phyloP scores from a whole-genome alignment of 1,140 invertebrate genomes.

The Frieseomelitta varia region DNA sequence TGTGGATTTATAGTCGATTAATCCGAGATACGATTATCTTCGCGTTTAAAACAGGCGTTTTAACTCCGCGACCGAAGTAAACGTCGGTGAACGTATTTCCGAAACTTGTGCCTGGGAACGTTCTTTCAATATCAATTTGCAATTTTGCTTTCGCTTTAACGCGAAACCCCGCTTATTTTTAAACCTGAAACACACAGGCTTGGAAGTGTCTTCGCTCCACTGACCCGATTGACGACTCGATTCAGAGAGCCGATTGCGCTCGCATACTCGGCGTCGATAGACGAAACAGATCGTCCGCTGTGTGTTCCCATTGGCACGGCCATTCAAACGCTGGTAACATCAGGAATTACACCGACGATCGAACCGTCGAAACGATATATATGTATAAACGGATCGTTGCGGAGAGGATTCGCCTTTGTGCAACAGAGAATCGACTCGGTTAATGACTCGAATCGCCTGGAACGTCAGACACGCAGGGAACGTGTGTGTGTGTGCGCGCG shows the following conservation, averaged over 20 bases:
- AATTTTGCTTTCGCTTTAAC: no score
- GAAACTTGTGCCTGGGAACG: neutral
- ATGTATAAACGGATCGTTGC: neutral
- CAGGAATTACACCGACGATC: neutral
- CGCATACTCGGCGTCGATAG: neutral
- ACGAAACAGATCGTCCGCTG: neutral
- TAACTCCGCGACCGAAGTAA: no score
- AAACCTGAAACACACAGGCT: no score
- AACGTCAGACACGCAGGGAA: neutral
- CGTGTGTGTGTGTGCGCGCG: no score
- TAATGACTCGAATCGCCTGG: constrained; percentile 33
- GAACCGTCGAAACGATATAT: neutral
- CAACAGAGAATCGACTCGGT: neutral
- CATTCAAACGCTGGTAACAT: neutral
- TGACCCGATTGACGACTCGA: no score
- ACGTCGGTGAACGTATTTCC: neutral
- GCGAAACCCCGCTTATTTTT: no score
- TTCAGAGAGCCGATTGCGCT: neutral
- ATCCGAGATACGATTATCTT: neutral
- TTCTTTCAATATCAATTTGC: no score
- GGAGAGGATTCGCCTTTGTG: neutral
- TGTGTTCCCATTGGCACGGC: neutral
- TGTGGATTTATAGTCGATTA: neutral
- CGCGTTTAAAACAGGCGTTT: no score
- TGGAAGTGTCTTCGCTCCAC: no score